These are phyloP conservation scores for Drosophila mulleri DNA, from an alignment of 2,888 invertebrate genomes.

Conservation along the genomic window DNA sequence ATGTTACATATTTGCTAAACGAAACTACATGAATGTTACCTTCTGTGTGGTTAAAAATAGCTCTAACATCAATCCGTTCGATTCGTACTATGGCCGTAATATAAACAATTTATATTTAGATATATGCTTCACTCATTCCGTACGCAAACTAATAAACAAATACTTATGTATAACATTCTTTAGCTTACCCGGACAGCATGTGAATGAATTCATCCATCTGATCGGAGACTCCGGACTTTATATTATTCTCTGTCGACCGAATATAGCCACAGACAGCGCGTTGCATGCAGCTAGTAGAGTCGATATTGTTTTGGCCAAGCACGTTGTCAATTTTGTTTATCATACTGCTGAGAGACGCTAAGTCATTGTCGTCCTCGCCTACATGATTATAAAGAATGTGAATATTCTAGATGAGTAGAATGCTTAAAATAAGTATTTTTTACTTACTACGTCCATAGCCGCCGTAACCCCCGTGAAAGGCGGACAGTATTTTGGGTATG, in stretches of 20 bases:
- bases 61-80: constrained; percentile 18
- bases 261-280: constrained; percentile 90
- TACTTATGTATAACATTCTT: constrained; percentile 17
- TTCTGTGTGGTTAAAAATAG: constrained; percentile 40
- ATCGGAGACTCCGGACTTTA: constrained; percentile 87
- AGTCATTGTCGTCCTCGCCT: constrained; percentile 87
- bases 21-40: constrained; percentile 4
- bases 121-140: constrained; percentile 26
- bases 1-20: background rate
- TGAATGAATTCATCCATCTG: constrained; percentile 88
- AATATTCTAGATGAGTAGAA: background rate
- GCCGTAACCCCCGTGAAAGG: constrained; percentile 88
- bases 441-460: constrained; percentile 88
- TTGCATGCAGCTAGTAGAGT: constrained; percentile 90
- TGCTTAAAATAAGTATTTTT: background rate
- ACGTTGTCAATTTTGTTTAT: constrained; percentile 89
- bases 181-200: constrained; percentile 87
- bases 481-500: constrained; percentile 91
- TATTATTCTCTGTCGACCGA: constrained; percentile 89
- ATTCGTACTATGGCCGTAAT: constrained; percentile 32
- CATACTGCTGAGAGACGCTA: constrained; percentile 88
- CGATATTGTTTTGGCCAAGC: constrained; percentile 89
- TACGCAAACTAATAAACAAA: constrained; percentile 39
- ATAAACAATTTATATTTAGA: constrained; percentile 50
- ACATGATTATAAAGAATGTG: constrained; percentile 1